Conservation (phyloP, 1,140 invertebrate genomes). For the Drosophila seguyi region DNA sequence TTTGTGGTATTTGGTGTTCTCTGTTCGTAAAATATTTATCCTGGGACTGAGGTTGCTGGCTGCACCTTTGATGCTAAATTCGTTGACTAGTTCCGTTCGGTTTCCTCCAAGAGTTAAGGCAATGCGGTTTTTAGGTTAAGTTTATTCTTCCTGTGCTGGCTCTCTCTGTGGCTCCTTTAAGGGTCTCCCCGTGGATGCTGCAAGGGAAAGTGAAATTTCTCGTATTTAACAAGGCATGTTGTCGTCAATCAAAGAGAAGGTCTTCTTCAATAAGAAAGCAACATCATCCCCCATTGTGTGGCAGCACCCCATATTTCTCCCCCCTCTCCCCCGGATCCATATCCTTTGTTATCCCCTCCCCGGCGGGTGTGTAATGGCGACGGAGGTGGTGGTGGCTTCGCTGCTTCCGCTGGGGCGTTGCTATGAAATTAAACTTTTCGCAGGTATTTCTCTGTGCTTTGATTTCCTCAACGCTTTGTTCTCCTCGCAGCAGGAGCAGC, state of each 20-base stretch:
- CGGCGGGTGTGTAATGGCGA: neutral
- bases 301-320: neutral
- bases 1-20: constrained; percentile 26
- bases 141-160: neutral
- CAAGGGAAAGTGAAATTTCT: constrained; percentile 49
- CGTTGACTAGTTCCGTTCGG: constrained; percentile 57
- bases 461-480: constrained; percentile 73
- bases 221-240: constrained; percentile 32
- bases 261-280: constrained; percentile 32
- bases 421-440: constrained; percentile 85
- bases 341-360: constrained; percentile 44
- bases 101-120: constrained; percentile 56
- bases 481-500: constrained; percentile 48
- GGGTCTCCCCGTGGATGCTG: constrained; percentile 45
- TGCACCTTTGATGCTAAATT: constrained; percentile 66
- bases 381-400: constrained; percentile 38
- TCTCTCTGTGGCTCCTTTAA: constrained; percentile 24
- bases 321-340: neutral
- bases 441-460: constrained; percentile 81
- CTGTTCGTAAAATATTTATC: neutral
- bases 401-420: constrained; percentile 77
- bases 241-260: constrained; percentile 38
- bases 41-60: constrained; percentile 1
- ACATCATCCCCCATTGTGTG: constrained; percentile 15
- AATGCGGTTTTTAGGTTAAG: constrained; percentile 61